These are phyloP conservation scores for Ametastegia equiseti DNA, from an alignment of 2,888 invertebrate genomes.

Conservation along the genomic window DNA sequence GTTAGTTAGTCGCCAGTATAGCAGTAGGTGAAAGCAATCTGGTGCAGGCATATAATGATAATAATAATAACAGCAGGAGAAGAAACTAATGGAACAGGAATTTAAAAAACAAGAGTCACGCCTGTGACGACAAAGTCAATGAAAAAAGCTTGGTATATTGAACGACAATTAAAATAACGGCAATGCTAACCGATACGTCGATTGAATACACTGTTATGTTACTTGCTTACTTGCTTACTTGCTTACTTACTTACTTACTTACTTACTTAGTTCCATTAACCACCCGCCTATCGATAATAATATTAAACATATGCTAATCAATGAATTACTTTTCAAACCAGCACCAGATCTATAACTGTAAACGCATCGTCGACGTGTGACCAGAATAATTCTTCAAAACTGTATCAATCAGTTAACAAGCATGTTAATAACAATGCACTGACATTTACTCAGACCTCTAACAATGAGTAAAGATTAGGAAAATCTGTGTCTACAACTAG, in stretches of 20 bases:
- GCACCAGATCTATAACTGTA: slow-evolving; percentile 41
- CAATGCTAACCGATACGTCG: neutral
- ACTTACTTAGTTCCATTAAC: neutral
- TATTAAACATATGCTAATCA: slow-evolving; percentile 23
- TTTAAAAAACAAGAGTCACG: slow-evolving; percentile 38
- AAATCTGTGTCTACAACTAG: no score
- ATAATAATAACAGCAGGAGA: neutral
- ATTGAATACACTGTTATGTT: neutral
- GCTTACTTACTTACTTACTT: no score
- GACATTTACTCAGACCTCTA: slow-evolving; percentile 31
- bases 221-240: no score
- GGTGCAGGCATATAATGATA: neutral
- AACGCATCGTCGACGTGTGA: neutral
- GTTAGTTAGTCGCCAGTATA: neutral
- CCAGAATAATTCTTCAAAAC: slow-evolving; percentile 2
- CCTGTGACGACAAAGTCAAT: neutral
- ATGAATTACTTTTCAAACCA: slow-evolving; percentile 34
- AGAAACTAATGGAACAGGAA: slow-evolving; percentile 31
- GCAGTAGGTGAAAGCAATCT: slow-evolving; percentile 37
- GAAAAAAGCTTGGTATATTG: neutral
- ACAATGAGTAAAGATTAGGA: slow-evolving; percentile 37
- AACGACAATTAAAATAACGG: slow-evolving; percentile 35
- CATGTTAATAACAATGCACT: neutral
- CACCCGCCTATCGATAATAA: neutral
- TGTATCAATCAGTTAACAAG: neutral